Conservation (phyloP, 2,797 vertebrate genomes). For the Esox lucius region DNA sequence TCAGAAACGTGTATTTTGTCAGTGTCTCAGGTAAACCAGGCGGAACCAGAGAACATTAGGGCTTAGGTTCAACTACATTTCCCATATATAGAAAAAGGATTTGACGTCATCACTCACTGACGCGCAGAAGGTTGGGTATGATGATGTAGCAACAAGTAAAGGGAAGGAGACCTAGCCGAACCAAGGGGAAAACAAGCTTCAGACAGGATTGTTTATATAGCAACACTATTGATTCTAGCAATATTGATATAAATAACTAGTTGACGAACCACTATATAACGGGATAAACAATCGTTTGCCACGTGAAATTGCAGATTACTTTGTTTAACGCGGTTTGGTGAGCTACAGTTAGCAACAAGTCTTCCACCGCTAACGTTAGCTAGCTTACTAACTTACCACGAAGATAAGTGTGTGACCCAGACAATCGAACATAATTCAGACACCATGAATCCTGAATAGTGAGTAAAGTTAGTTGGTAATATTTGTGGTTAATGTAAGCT, state of each 20-base stretch:
- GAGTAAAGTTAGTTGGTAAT: slow-evolving; percentile 26
- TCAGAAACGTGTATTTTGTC: slow-evolving; percentile 22
- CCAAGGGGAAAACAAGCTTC: neutral
- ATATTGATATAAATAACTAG: neutral
- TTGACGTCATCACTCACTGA: neutral
- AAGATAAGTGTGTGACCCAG: neutral
- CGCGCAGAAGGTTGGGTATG: neutral
- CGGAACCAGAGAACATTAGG: neutral
- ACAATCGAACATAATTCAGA: neutral
- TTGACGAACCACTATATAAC: neutral
- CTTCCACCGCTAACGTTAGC: neutral
- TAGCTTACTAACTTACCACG: neutral
- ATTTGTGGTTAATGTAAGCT: neutral
- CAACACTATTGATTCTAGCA: neutral
- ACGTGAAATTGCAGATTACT: neutral
- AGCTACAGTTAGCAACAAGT: neutral
- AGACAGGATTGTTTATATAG: neutral
- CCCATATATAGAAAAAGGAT: neutral
- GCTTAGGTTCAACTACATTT: neutral
- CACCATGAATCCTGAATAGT: slow-evolving; percentile 50
- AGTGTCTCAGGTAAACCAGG: slow-evolving; percentile 13
- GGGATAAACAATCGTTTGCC: neutral
- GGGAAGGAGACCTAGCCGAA: neutral
- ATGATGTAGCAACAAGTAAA: neutral
- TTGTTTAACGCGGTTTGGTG: neutral